Evolutionary conservation across 2,888 invertebrate genomes (phyloP), one percentile per base, ranked within the genome.

Genomic region (Cryptosula pallasiana): DNA sequence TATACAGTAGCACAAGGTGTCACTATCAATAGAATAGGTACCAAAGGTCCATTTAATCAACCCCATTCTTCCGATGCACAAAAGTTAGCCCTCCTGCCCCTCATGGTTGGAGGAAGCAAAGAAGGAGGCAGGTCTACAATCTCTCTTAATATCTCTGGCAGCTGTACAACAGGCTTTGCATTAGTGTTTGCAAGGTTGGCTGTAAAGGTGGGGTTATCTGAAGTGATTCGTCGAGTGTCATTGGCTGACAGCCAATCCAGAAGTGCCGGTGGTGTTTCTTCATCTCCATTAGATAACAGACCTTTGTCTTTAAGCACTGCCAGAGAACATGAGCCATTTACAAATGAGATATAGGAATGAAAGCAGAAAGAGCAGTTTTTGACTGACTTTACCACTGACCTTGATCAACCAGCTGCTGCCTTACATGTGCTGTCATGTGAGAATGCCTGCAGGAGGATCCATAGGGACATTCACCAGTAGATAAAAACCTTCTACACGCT

Each of bases 401-500:
- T 57, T 23, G 54, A 29, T 54, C 71, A 9, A n/a, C 1, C 2
- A 71, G 35, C 54, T 54, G 55, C 55, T 32, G 57, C 20, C 36
- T 29, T 3, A 55, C 71, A 27, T 54, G 55, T 16, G 55, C 29
- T 2, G 72, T 72, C 32, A 72, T 35, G 27, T 72, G 72, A 2
- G 72, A 72, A 32, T 69, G 54, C 23, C 55, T 20, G 55, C 72
- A 72, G 9, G 29, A 5, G 25, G 63, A 2, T 16, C 72, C 72
- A 72, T 29, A 72, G 1, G 34, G 32, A 27, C 70, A 55, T 63
- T 35, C 54, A 73, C 80, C 78, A 71, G 77, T 77, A 27, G 75
- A 75, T 29, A 76, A 69, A 72, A 77, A 79, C 29, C 74, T 74
- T 75, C 78, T 76, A 74, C 82, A 82, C 23, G 81, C 80, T 34